These are phyloP conservation scores for Aphelenchoides avenae DNA, from an alignment of 1,140 invertebrate genomes.

Conservation along the genomic window DNA sequence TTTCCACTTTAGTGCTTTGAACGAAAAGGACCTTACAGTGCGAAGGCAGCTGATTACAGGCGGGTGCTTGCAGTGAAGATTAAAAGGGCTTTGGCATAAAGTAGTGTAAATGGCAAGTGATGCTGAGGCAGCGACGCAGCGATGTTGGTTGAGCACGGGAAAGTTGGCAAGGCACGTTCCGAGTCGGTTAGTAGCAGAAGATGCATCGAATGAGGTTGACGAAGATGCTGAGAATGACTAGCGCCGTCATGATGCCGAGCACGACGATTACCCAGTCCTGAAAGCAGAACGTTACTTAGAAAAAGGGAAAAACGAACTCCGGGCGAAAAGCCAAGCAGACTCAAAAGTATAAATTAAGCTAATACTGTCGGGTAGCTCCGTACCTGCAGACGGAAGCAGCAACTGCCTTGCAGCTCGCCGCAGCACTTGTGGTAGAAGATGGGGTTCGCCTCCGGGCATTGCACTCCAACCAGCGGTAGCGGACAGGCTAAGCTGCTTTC, in stretches of 20 bases:
- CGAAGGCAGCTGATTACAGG: too few relatives aligned
- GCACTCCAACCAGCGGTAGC: constrained; percentile 34
- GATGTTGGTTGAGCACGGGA: too few relatives aligned
- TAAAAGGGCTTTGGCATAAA: too few relatives aligned
- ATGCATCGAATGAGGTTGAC: constrained; percentile 38
- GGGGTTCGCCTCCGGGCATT: constrained; percentile 34
- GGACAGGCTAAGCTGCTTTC: constrained; percentile 30
- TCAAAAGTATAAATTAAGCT: neutral
- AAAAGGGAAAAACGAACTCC: neutral
- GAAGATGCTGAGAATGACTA: constrained; percentile 36
- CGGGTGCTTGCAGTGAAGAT: too few relatives aligned
- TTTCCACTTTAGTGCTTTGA: too few relatives aligned
- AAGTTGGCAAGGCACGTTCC: too few relatives aligned
- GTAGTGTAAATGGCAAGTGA: too few relatives aligned
- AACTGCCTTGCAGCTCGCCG: constrained; percentile 32
- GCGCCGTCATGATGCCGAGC: constrained; percentile 23
- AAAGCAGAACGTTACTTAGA: constrained; percentile 5
- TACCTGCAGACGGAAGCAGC: constrained; percentile 33
- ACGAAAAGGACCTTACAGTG: too few relatives aligned
- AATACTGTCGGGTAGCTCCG: too few relatives aligned
- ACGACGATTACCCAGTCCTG: constrained; percentile 36
- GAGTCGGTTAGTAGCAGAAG: constrained; percentile 37
- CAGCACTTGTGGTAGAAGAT: constrained; percentile 41
- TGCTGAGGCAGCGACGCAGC: too few relatives aligned
- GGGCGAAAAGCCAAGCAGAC: constrained; percentile 13